Base-by-base conservation (phyloP, 2,888 invertebrate species). In the Gari tellinella region DNA sequence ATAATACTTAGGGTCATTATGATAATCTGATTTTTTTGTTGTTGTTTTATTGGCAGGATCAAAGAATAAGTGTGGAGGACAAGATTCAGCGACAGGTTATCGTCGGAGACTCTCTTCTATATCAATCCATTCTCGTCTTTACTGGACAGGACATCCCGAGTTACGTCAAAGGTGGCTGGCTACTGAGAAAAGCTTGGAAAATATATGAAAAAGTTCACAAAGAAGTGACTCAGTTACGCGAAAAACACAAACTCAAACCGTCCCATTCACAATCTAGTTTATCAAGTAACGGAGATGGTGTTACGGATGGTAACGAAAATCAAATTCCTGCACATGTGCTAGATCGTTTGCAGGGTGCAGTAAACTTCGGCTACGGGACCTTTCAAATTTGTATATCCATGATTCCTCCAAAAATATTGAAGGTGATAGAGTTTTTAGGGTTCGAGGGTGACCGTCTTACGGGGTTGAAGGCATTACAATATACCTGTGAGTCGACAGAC, bases 291-390 rank as follows among this genome's bases (percentile, higher is more conserved):
- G 67, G 53, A 19, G 81, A 78, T n/a, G 75, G 73, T n/a, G 62
- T 69, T 41, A 74, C 64, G 3, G 82, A 83, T 37, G 73, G 75
- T n/a, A 87, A 85, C 25, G 84, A 85, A 48, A 85, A 86, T 38
- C 84, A 86, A 80, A 80, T 87, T 37, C 80, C 85, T 17, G 61
- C 72, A 40, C 84, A 87, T 14, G 93, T 93, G 62, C 93, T 95
- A 17, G 91, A 92, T 23, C 92, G 95, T n/a, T 90, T 95, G 45
- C 94, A 95, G 93, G 94, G 94, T 7, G 94, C 95, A 0, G 94
- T 95, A 7, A 94, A 94, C 83, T 95, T 95, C 88, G 95, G 95
- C 3, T 95, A 94, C 82, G 95, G 95, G 15, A 92, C 95, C 41
- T 94, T 95, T 86, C 95, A 95, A 85, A 90, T 95, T 62, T 94